These are phyloP conservation scores for Merluccius polli DNA, from an alignment of 2,797 vertebrate species.

Conservation along the genomic window DNA sequence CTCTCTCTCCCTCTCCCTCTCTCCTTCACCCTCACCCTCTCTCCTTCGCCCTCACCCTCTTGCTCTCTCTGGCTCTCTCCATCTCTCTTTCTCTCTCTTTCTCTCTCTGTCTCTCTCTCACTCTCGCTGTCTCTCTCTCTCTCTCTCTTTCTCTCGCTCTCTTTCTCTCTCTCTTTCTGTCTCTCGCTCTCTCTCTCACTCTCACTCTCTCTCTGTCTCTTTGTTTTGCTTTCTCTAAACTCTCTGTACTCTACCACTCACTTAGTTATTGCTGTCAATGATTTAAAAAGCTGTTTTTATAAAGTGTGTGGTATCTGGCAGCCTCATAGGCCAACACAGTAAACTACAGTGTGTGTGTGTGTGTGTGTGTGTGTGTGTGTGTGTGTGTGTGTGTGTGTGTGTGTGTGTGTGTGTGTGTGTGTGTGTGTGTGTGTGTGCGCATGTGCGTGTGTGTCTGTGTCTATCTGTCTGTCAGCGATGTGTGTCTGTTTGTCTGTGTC, in stretches of 20 bases:
- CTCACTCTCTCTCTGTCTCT: constrained; percentile 10
- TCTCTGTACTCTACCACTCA: constrained; percentile 9
- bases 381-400: constrained; percentile 36
- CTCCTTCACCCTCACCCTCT: too few species aligned
- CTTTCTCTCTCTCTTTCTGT: constrained; percentile 32
- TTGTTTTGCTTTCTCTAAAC: constrained; percentile 1
- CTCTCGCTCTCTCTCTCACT: constrained; percentile 28
- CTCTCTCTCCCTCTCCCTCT: constrained; percentile 6
- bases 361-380: constrained; percentile 38
- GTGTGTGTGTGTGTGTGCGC: constrained; percentile 18
- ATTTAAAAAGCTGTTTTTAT: constrained; percentile 70
- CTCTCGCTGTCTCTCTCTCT: constrained; percentile 33
- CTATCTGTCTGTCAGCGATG: constrained; percentile 32
- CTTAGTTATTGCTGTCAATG: constrained; percentile 70
- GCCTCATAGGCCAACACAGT: constrained; percentile 49
- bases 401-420: constrained; percentile 29
- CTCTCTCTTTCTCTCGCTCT: constrained; percentile 30
- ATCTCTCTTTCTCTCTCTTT: constrained; percentile 11
- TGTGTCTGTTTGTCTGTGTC: constrained; percentile 13
- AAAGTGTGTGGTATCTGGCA: constrained; percentile 68
- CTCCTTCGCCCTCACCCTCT: too few species aligned
- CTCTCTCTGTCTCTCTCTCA: constrained; percentile 33
- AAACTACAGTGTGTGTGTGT: constrained; percentile 33
- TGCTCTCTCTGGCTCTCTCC: too few species aligned
- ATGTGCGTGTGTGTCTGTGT: constrained; percentile 42